Percentiles rank a stretch among this genome's conserved stretches.
Evolutionary conservation across 2,888 invertebrate genomes (phyloP).

Genomic region (Nomada goodeniana): DNA sequence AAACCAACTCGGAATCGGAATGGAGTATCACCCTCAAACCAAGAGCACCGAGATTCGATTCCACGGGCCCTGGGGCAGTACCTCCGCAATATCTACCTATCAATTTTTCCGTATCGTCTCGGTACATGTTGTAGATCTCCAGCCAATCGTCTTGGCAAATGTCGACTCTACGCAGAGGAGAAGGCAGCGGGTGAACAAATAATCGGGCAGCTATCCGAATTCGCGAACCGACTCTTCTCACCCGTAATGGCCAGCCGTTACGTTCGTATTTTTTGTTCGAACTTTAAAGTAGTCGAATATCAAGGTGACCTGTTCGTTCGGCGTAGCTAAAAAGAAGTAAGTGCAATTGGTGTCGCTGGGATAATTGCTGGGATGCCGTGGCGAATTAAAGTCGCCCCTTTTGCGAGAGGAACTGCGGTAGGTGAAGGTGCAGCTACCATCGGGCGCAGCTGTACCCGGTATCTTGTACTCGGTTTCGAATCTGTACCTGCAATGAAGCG

Average conservation of each 20-base stretch:
- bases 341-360: conserved; percentile 98
- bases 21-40: conserved; percentile 95
- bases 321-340: conserved; percentile 94
- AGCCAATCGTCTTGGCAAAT: conserved; percentile 97
- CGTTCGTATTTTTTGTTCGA: conserved; percentile 92
- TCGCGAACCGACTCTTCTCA: conserved; percentile 80
- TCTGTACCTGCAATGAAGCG: conserved; percentile 81
- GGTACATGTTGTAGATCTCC: conserved; percentile 95
- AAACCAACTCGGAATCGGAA: conserved; percentile 94
- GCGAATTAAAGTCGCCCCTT: conserved; percentile 97
- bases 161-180: conserved; percentile 85
- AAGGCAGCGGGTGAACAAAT: neutral
- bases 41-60: conserved; percentile 94
- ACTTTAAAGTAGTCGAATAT: conserved; percentile 97
- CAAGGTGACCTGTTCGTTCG: conserved; percentile 95
- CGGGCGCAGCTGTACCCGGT: conserved; percentile 96
- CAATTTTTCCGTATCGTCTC: conserved; percentile 92
- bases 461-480: conserved; percentile 93
- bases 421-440: conserved; percentile 95
- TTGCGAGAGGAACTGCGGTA: conserved; percentile 95
- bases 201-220: neutral
- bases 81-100: conserved; percentile 96
- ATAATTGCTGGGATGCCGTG: conserved; percentile 98
- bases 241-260: conserved; percentile 91
- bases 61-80: conserved; percentile 97